Base-by-base conservation (phyloP, 2,888 invertebrate species). In the Agrochola lychnidis region DNA sequence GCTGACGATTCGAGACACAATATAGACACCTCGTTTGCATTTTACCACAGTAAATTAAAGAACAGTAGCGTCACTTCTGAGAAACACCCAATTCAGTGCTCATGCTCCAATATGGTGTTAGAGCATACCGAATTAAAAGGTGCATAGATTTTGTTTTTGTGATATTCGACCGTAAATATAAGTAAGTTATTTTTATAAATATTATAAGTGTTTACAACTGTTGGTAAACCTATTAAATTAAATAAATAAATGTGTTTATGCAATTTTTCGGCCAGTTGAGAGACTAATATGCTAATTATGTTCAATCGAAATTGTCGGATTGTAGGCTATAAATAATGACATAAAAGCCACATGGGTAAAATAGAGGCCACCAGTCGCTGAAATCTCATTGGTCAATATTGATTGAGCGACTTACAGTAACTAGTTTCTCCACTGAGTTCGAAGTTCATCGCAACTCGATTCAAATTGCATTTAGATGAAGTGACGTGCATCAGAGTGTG, bases 21-120 rank as follows among this genome's bases (percentile, higher is more conserved):
- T 81, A 79, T 68, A 72, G 59, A 72, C 61, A 79, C 79, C 68
- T 84, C 48, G 25, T 72, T 79, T 69, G 72, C 70, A 83, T 83
- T 71, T 68, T n/a, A 42, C 42, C 67, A 83, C 45, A 63, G 79
- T 57, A 14, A n/a, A 67, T n/a, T 36, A 5, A 4, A 14, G 0
- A 70, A 12, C 83, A 68, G 80, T 63, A 68, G 40, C 14, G 0
- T 69, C 42, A 63, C 40, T 63, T 42, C 14, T 5, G 14, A 78
- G 7, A 51, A 10, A 7, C 7, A 25, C 2, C 19, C 4, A 51
- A 7, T n/a, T 51, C 12, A 9, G 12, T 6, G 16, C 19, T 48
- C 14, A 2, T 9, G 45, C 19, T n/a, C 14, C 2, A 30, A 57
- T 57, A 3, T 25, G 6, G 5, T 14, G 4, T 12, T 1, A 25